Conservation (phyloP, 2,888 invertebrate genomes). For the Temnothorax unifasciatus region DNA sequence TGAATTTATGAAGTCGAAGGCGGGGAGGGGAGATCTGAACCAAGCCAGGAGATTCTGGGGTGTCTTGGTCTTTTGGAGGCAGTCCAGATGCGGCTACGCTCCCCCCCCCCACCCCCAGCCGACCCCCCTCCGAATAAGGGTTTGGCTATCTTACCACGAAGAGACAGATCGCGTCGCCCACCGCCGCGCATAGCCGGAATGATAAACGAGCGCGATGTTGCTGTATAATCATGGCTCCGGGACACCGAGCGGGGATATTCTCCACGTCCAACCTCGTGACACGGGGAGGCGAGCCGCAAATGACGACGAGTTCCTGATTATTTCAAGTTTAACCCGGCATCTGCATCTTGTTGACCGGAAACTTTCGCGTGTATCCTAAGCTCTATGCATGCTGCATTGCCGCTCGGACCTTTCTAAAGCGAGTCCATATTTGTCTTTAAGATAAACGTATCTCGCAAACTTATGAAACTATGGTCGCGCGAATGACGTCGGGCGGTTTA, state of each 20-base stretch:
- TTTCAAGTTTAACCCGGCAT: constrained; percentile 27
- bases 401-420: background rate
- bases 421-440: background rate
- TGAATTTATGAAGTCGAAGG: constrained; percentile 83
- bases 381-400: background rate
- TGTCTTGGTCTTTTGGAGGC: constrained; percentile 83
- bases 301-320: constrained; percentile 45
- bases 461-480: background rate
- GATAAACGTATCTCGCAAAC: background rate
- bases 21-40: constrained; percentile 63
- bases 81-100: constrained; percentile 82
- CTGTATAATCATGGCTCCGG: constrained; percentile 82
- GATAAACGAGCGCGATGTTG: constrained; percentile 83
- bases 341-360: constrained; percentile 30
- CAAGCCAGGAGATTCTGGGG: constrained; percentile 79
- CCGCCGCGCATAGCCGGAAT: constrained; percentile 79
- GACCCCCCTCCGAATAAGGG: constrained; percentile 78
- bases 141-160: constrained; percentile 83
- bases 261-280: constrained; percentile 58
- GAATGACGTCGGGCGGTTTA: background rate
- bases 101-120: constrained; percentile 47
- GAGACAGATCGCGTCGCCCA: constrained; percentile 83
- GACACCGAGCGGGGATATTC: constrained; percentile 73
- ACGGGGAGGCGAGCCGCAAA: constrained; percentile 53
- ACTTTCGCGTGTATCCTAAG: constrained; percentile 21